phyloP scores from a whole-genome alignment of 2,888 invertebrate genomes.

The Platynereis dumerilii region DNA sequence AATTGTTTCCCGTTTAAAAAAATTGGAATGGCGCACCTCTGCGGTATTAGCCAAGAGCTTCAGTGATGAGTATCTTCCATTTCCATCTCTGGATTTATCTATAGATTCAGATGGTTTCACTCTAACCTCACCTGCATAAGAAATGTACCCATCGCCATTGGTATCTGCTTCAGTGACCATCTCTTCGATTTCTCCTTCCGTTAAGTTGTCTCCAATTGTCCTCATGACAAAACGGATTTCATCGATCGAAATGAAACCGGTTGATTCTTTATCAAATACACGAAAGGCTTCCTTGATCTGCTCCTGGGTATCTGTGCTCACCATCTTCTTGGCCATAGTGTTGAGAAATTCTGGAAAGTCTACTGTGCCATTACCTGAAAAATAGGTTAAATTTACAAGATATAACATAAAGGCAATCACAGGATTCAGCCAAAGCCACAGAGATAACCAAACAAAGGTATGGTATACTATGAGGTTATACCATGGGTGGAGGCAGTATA shows the following conservation, averaged over 20 bases:
- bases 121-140: slow-evolving; percentile 77
- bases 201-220: slow-evolving; percentile 98
- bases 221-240: slow-evolving; percentile 99
- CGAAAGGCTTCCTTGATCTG: slow-evolving; percentile 99
- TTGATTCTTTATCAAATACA: slow-evolving; percentile 98
- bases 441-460: too few relatives aligned
- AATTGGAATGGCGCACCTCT: too few relatives aligned
- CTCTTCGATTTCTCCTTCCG: slow-evolving; percentile 99
- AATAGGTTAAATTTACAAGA: too few relatives aligned
- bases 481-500: too few relatives aligned
- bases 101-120: too few relatives aligned
- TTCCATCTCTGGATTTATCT: too few relatives aligned
- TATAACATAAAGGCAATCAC: too few relatives aligned
- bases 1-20: too few relatives aligned
- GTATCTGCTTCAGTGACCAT: slow-evolving; percentile 99
- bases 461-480: too few relatives aligned
- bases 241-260: slow-evolving; percentile 98
- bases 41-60: too few relatives aligned
- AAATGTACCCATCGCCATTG: slow-evolving; percentile 98
- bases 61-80: too few relatives aligned
- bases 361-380: slow-evolving; percentile 99
- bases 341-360: slow-evolving; percentile 99
- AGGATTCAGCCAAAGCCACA: too few relatives aligned
- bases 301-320: slow-evolving; percentile 98
- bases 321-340: slow-evolving; percentile 99